A percentile compares a stretch with the other conserved stretches of the same genome.
phyloP scores from a whole-genome alignment of 2,797 vertebrate species.

The Trachurus trachurus region DNA sequence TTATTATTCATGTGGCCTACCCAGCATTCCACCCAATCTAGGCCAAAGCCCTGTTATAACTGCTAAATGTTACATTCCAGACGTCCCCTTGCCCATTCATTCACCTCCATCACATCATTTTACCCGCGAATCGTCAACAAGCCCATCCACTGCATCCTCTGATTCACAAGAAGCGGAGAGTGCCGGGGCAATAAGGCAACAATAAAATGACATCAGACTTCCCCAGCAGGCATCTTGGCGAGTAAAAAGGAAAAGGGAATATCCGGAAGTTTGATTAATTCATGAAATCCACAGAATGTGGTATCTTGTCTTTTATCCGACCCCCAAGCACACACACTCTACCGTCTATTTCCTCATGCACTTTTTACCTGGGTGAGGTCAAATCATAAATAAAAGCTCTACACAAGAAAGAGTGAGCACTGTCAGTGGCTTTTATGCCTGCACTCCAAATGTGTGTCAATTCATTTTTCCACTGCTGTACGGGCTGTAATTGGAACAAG shows the following conservation, averaged over 20 bases:
- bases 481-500: slow-evolving; percentile 52
- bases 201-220: slow-evolving; percentile 59
- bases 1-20: slow-evolving; percentile 84
- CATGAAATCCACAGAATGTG: slow-evolving; percentile 71
- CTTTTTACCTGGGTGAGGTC: slow-evolving; percentile 65
- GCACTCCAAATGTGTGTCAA: slow-evolving; percentile 35
- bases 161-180: slow-evolving; percentile 63
- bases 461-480: slow-evolving; percentile 51
- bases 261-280: slow-evolving; percentile 83
- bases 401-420: slow-evolving; percentile 37
- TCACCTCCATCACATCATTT: slow-evolving; percentile 69
- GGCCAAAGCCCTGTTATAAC: slow-evolving; percentile 76
- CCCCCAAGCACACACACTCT: slow-evolving; percentile 42
- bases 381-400: slow-evolving; percentile 66
- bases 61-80: slow-evolving; percentile 72
- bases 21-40: slow-evolving; percentile 79
- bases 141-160: slow-evolving; percentile 35
- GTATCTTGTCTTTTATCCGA: slow-evolving; percentile 55
- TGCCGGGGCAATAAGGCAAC: slow-evolving; percentile 40
- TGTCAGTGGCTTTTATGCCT: slow-evolving; percentile 43
- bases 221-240: slow-evolving; percentile 61
- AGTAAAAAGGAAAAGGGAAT: slow-evolving; percentile 72
- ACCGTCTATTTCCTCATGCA: slow-evolving; percentile 49
- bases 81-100: slow-evolving; percentile 71
- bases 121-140: slow-evolving; percentile 52